phyloP scores from a whole-genome alignment of 1,140 invertebrate genomes.

The Drosophila triauraria region DNA sequence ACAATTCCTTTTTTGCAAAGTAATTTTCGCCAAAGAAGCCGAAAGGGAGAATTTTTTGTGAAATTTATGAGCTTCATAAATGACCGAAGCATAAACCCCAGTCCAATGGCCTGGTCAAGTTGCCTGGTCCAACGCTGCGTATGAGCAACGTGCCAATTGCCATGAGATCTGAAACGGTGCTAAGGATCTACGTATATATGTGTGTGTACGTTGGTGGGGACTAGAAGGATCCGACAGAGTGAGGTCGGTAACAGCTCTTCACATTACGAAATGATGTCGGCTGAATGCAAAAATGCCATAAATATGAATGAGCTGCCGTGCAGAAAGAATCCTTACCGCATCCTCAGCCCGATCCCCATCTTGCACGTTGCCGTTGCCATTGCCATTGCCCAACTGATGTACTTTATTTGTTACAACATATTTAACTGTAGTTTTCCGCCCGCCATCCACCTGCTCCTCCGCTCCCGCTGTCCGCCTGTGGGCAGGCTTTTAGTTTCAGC shows the following conservation, averaged over 20 bases:
- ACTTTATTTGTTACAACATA: conserved; percentile 83
- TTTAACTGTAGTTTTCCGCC: conserved; percentile 76
- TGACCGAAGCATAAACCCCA: conserved; percentile 72
- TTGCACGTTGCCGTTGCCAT: conserved; percentile 9
- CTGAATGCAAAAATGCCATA: conserved; percentile 82
- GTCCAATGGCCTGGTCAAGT: conserved; percentile 27
- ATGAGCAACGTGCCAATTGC: conserved; percentile 82
- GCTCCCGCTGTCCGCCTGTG: conserved; percentile 36
- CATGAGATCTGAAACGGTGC: conserved; percentile 58
- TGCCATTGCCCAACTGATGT: conserved; percentile 61
- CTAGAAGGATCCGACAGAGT: conserved; percentile 24
- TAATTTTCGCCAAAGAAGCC: conserved; percentile 64
- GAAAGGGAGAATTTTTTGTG: conserved; percentile 58
- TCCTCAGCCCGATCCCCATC: neutral
- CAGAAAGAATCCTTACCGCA: conserved; percentile 51
- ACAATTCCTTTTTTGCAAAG: conserved; percentile 72
- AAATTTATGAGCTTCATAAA: conserved; percentile 83
- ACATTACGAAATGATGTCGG: conserved; percentile 82
- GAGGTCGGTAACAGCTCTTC: conserved; percentile 61
- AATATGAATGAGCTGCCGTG: conserved; percentile 81
- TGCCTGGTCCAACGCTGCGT: conserved; percentile 54
- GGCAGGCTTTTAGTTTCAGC: conserved; percentile 73
- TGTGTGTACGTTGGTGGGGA: neutral
- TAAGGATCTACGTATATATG: conserved; percentile 6
- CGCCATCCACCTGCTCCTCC: conserved; percentile 3